A percentile compares a stretch with the other conserved stretches of the same genome.
phyloP scores from a whole-genome alignment of 53 echinoderm and acorn worm species.

The Luidia sarsii region DNA sequence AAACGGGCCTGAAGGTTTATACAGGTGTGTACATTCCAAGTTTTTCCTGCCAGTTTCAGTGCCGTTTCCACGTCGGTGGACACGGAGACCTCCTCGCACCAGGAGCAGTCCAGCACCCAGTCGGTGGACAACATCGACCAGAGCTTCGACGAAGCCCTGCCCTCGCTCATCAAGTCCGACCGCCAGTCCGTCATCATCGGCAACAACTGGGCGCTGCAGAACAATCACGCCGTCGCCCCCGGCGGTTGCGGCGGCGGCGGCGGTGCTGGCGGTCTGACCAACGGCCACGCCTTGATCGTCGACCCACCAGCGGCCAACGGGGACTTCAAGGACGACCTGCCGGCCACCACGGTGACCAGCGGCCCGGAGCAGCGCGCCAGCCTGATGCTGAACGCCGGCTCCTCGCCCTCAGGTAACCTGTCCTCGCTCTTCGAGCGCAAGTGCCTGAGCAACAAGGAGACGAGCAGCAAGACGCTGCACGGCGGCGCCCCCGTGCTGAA shows the following conservation, averaged over 20 bases:
- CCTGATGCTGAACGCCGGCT: constrained; percentile 25
- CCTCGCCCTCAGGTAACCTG: constrained; percentile 5
- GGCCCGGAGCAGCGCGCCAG: constrained; percentile 35
- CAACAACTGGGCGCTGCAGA: constrained; percentile 56
- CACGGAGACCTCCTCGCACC: constrained; percentile 65
- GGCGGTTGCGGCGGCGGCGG: too few relatives aligned
- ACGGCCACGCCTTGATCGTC: constrained; percentile 41
- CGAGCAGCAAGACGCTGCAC: constrained; percentile 37
- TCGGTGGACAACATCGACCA: constrained; percentile 33
- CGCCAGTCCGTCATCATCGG: constrained; percentile 46
- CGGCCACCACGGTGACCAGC: background rate
- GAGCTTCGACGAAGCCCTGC: constrained; percentile 38
- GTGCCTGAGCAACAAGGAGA: constrained; percentile 39
- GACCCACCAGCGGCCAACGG: constrained; percentile 37
- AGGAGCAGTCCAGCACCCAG: constrained; percentile 34
- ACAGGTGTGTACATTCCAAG: too few relatives aligned
- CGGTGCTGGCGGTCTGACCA: constrained; percentile 8
- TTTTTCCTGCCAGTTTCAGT: constrained; percentile 39
- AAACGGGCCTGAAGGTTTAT: too few relatives aligned
- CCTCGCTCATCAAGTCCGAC: constrained; percentile 48
- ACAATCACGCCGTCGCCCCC: constrained; percentile 50
- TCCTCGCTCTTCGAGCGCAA: constrained; percentile 43
- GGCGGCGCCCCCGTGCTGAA: background rate
- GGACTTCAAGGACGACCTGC: constrained; percentile 5
- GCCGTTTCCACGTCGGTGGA: constrained; percentile 69